Evolutionary conservation across 2,797 vertebrate genomes (phyloP).

Genomic region (Limosa lapponica): DNA sequence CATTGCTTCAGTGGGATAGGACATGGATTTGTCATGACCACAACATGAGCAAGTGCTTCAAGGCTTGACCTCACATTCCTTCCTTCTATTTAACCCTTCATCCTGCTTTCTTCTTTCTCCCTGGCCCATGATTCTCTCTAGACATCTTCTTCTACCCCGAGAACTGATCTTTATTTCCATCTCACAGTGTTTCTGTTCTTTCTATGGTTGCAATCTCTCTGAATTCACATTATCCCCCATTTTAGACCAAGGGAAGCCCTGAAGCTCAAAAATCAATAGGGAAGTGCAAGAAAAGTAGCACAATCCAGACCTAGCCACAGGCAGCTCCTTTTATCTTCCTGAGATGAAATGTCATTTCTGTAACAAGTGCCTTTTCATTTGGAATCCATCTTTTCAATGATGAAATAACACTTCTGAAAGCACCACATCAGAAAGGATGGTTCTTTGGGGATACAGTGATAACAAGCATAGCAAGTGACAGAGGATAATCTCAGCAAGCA

Average conservation of each 20-base stretch:
- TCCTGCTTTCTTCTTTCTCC: not conserved
- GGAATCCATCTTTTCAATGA: conserved; percentile 55
- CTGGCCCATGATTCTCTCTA: not conserved
- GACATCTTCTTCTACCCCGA: not conserved
- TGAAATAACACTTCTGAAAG: conserved; percentile 63
- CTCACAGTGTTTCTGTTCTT: not conserved
- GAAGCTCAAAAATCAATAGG: conserved; percentile 63
- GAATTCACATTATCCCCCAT: conserved; percentile 36
- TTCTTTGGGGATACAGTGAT: conserved; percentile 27
- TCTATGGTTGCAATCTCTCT: not conserved
- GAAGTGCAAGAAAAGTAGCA: conserved; percentile 60
- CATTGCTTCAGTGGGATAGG: not conserved
- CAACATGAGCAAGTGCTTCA: not conserved
- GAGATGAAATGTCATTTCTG: conserved; percentile 64
- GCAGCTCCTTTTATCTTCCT: conserved; percentile 65
- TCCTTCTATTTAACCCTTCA: not conserved
- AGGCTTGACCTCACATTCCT: not conserved
- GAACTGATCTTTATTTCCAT: not conserved
- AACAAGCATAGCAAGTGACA: conserved; percentile 49
- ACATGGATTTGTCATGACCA: not conserved
- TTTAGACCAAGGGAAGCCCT: conserved; percentile 20
- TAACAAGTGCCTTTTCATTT: conserved; percentile 54
- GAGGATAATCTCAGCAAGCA: conserved; percentile 60
- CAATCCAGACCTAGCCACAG: conserved; percentile 55
- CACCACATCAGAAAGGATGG: conserved; percentile 9